Percentiles rank a stretch among this genome's conserved stretches.
Evolutionary conservation across 2,113 vertebrate species (phyloP).

Genomic region (Amphilophus citrinellus): DNA sequence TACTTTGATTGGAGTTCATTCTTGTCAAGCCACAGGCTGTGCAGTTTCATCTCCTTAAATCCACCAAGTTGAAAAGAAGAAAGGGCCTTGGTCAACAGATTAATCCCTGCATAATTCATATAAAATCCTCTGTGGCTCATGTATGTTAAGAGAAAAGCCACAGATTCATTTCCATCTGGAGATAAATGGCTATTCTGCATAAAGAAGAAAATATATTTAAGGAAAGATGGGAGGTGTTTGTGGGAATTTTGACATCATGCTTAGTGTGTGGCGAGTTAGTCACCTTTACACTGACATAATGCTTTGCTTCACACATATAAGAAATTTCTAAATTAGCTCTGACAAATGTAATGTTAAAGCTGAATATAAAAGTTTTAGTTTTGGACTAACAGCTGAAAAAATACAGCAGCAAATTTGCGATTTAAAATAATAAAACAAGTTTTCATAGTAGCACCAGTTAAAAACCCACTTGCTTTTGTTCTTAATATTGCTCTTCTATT

Average conservation of each 20-base stretch:
- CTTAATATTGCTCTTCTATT: not conserved
- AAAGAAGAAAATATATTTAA: constrained; percentile 19
- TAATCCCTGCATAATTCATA: constrained; percentile 12
- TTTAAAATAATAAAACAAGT: not conserved
- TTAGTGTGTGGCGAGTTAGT: not conserved
- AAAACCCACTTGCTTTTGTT: not conserved
- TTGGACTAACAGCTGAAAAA: not conserved
- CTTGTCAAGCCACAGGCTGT: constrained; percentile 28
- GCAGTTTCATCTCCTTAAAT: constrained; percentile 11
- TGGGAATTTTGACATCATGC: not conserved
- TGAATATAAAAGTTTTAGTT: not conserved
- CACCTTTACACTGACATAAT: constrained; percentile 36
- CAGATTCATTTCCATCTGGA: constrained; percentile 20
- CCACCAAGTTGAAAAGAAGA: constrained; percentile 29
- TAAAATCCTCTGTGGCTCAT: not conserved
- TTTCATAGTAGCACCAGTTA: not conserved
- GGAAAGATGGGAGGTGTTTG: constrained; percentile 14
- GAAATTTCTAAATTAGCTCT: constrained; percentile 19
- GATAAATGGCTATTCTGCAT: not conserved
- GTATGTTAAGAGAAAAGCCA: constrained; percentile 16
- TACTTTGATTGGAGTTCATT: constrained; percentile 12
- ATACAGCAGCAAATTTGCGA: not conserved
- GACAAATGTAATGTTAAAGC: not conserved
- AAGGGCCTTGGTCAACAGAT: constrained; percentile 17
- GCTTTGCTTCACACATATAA: constrained; percentile 16